Conservation (phyloP, 2,888 invertebrate species). For the Dicyrtoma fusca region DNA sequence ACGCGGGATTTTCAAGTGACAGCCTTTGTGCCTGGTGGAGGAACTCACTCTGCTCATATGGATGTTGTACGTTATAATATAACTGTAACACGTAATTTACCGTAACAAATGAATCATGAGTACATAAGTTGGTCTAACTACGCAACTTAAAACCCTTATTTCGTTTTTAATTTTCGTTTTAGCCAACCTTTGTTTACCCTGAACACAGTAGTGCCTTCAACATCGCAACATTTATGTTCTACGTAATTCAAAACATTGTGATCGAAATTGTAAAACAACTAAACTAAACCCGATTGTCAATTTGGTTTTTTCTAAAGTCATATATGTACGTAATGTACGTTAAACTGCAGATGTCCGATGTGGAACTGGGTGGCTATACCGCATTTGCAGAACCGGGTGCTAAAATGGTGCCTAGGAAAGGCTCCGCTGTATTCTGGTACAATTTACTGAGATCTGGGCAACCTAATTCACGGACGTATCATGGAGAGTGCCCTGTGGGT, state of each 20-base stretch:
- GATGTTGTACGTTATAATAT: no score
- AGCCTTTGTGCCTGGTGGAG: no score
- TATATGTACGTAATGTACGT: no score
- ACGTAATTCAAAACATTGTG: not conserved
- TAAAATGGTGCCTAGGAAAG: slow-evolving; percentile 57
- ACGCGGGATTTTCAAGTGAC: no score
- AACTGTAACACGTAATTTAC: no score
- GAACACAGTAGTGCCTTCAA: no score
- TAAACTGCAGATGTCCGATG: not conserved
- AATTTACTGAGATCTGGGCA: slow-evolving; percentile 59
- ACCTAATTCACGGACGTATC: slow-evolving; percentile 60
- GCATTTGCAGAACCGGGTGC: slow-evolving; percentile 32
- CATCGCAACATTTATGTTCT: no score
- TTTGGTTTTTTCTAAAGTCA: not conserved
- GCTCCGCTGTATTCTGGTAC: slow-evolving; percentile 62
- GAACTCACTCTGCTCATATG: no score
- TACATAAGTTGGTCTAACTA: no score
- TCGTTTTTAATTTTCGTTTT: not conserved
- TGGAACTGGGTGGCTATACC: not conserved
- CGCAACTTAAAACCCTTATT: no score
- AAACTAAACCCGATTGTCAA: not conserved
- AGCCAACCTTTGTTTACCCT: no score
- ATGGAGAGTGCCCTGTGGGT: slow-evolving; percentile 56
- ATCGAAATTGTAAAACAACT: not conserved
- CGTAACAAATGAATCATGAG: no score